A percentile compares a stretch with the other conserved stretches of the same genome.
Evolutionary conservation across 2,113 vertebrate genomes (phyloP).

Genomic region (Opisthocomus hoazin): DNA sequence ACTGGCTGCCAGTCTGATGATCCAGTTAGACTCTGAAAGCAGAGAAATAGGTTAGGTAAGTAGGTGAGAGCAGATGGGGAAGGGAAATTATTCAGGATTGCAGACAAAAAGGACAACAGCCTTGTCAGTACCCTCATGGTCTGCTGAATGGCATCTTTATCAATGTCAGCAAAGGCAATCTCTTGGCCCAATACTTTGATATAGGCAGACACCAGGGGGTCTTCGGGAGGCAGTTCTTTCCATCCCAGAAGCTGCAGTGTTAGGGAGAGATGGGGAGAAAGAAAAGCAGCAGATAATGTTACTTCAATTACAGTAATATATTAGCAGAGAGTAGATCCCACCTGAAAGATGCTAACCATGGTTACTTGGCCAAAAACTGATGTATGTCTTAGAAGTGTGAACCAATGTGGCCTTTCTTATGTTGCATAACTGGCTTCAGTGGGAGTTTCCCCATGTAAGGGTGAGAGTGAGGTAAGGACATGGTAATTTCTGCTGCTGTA

Average conservation of each 20-base stretch:
- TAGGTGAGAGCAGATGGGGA: not conserved
- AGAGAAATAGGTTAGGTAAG: not conserved
- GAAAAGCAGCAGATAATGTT: not conserved
- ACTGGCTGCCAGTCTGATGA: not conserved
- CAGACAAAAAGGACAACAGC: not conserved
- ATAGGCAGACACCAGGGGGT: constrained; percentile 68
- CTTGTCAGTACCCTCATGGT: constrained; percentile 64
- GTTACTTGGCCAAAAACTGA: not conserved
- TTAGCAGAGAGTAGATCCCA: not conserved
- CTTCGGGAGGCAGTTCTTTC: constrained; percentile 64
- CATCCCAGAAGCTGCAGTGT: constrained; percentile 71
- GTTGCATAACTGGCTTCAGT: not conserved
- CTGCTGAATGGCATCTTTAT: constrained; percentile 71
- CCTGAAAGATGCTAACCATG: not conserved
- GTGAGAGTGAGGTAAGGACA: not conserved
- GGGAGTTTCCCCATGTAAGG: not conserved
- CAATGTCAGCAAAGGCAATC: constrained; percentile 68
- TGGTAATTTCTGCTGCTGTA: not conserved
- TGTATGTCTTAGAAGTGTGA: not conserved
- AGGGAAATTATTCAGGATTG: not conserved
- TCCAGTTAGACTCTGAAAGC: constrained; percentile 47
- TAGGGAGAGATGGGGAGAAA: not conserved
- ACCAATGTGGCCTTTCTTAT: not conserved
- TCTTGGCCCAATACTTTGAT: constrained; percentile 81
- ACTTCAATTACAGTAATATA: not conserved